Percentiles rank a stretch among this genome's conserved stretches.
Evolutionary conservation across 1,140 invertebrate genomes (phyloP).

Genomic region (Hycleus phaleratus): DNA sequence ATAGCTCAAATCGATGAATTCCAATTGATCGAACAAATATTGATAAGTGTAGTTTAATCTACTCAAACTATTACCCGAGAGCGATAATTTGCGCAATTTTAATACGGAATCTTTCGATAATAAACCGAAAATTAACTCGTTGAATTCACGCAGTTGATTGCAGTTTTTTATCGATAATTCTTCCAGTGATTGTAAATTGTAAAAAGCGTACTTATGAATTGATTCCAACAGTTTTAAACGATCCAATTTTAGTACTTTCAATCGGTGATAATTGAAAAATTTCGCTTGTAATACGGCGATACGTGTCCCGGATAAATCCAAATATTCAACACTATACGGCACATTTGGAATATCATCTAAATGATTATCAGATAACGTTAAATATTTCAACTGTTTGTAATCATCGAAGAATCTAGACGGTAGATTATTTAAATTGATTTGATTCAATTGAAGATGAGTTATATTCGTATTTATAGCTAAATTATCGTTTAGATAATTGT

Average conservation of each 20-base stretch:
- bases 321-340: slow-evolving; percentile 24
- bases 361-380: slow-evolving; percentile 33
- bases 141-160: slow-evolving; percentile 30
- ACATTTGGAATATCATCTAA: slow-evolving; percentile 28
- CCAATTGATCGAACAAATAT: slow-evolving; percentile 29
- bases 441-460: slow-evolving; percentile 26
- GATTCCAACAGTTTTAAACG: slow-evolving; percentile 27
- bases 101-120: slow-evolving; percentile 20
- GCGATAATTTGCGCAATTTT: slow-evolving; percentile 26
- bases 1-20: slow-evolving; percentile 30
- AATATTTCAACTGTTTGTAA: slow-evolving; percentile 18
- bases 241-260: slow-evolving; percentile 33
- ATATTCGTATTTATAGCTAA: slow-evolving; percentile 27
- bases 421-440: slow-evolving; percentile 23
- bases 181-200: slow-evolving; percentile 33
- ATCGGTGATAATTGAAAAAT: slow-evolving; percentile 29
- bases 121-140: slow-evolving; percentile 33
- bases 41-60: slow-evolving; percentile 31
- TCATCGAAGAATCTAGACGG: slow-evolving; percentile 25
- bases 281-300: slow-evolving; percentile 26
- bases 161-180: slow-evolving; percentile 31
- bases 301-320: slow-evolving; percentile 37
- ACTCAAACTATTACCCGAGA: slow-evolving; percentile 32
- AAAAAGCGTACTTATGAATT: slow-evolving; percentile 37
- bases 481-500: slow-evolving; percentile 12